Conservation (phyloP, 2,888 invertebrate species). For the Pinctada fucata region DNA sequence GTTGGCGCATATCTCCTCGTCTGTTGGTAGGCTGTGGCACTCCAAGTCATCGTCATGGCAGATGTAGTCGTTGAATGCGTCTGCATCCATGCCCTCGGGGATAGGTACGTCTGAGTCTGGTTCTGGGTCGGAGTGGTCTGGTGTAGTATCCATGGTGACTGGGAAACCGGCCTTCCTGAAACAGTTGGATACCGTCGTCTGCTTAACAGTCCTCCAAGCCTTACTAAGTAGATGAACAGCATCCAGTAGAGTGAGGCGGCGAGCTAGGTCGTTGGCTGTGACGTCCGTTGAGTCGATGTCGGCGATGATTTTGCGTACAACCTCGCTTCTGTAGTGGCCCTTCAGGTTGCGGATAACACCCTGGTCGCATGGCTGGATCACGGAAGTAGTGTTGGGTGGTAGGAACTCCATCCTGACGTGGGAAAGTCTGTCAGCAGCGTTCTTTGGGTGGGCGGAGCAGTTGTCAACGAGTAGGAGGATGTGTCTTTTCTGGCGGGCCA, state of each 20-base stretch:
- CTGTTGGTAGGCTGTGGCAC: conserved; percentile 16
- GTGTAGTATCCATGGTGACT: neutral
- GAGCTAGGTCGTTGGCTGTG: conserved; percentile 16
- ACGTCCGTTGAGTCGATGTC: conserved; percentile 12
- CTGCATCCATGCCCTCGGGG: conserved; percentile 8
- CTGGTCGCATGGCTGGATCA: conserved; percentile 22
- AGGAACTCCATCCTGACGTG: conserved; percentile 28
- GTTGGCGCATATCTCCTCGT: conserved; percentile 14
- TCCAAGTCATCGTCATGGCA: conserved; percentile 15
- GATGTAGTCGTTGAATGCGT: conserved; percentile 21
- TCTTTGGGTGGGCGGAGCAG: conserved; percentile 35
- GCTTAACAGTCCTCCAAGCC: conserved; percentile 27
- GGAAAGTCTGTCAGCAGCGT: conserved; percentile 4
- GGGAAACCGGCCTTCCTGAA: conserved; percentile 33
- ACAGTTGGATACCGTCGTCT: conserved; percentile 27
- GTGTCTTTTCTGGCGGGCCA: conserved; percentile 22
- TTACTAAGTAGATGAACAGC: conserved; percentile 30
- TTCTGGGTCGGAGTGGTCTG: neutral
- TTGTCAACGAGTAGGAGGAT: conserved; percentile 38
- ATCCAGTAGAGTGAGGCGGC: conserved; percentile 19
- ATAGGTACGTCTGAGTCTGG: neutral
- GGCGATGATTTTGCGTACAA: conserved; percentile 25
- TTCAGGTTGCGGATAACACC: conserved; percentile 37
- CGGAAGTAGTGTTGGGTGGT: conserved; percentile 31
- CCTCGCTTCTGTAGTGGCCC: conserved; percentile 22